Evolutionary conservation across 2,888 invertebrate genomes (phyloP).

Genomic region (Tromatobia lineatoria): DNA sequence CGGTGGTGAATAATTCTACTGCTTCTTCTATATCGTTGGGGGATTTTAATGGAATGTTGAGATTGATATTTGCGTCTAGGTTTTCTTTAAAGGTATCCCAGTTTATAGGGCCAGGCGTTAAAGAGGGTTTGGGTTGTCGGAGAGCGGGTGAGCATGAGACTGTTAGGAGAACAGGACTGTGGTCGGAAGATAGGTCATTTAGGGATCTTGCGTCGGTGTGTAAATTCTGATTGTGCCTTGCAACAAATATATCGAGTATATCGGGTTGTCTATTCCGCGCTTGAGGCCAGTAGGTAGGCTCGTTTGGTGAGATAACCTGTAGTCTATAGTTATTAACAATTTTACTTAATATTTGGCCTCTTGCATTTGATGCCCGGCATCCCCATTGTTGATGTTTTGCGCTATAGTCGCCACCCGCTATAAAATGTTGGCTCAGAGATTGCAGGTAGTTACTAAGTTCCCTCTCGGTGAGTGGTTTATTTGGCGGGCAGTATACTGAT

Average conservation of each 20-base stretch:
- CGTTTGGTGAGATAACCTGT: constrained; percentile 38
- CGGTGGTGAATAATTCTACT: constrained; percentile 51
- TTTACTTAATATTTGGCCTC: constrained; percentile 38
- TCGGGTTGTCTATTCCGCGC: constrained; percentile 71
- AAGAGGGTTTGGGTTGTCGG: constrained; percentile 51
- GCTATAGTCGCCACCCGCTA: constrained; percentile 64
- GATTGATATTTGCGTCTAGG: constrained; percentile 25
- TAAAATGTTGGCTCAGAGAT: constrained; percentile 59
- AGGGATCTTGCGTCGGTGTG: constrained; percentile 56
- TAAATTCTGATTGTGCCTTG: constrained; percentile 61
- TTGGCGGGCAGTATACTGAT: constrained; percentile 58
- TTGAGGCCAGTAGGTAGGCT: not conserved
- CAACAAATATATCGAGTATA: constrained; percentile 70
- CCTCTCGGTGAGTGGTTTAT: constrained; percentile 15
- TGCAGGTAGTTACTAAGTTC: constrained; percentile 55
- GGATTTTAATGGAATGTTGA: not conserved
- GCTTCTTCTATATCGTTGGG: constrained; percentile 61
- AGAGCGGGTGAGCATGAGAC: constrained; percentile 57
- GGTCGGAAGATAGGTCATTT: constrained; percentile 71
- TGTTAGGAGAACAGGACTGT: constrained; percentile 69
- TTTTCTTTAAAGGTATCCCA: constrained; percentile 57
- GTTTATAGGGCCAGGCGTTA: constrained; percentile 58
- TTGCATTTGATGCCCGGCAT: constrained; percentile 55
- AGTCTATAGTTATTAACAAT: constrained; percentile 19
- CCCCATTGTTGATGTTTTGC: constrained; percentile 69